A percentile compares a stretch with the other conserved stretches of the same genome.
Evolutionary conservation across 2,113 vertebrate genomes (phyloP).

Genomic region (Burhinus bistriatus): DNA sequence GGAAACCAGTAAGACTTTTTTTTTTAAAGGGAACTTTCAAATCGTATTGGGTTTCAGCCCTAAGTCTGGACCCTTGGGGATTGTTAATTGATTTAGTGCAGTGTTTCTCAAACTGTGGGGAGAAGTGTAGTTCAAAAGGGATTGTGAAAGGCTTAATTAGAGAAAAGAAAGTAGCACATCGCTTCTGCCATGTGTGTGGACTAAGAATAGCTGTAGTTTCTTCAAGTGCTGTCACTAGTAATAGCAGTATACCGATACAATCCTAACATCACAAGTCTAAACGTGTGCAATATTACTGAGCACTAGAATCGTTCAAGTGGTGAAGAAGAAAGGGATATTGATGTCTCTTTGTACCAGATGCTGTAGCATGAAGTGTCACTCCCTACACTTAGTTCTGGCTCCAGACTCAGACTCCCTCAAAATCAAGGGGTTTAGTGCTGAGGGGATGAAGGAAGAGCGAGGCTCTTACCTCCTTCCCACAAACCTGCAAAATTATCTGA

Average conservation of each 20-base stretch:
- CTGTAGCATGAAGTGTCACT: rapidly evolving
- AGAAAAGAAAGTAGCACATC: neutral
- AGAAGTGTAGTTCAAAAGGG: neutral
- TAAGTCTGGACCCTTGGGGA: neutral
- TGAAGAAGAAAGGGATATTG: neutral
- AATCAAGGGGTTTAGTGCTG: neutral
- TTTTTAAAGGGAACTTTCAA: neutral
- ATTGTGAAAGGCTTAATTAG: constrained; percentile 1
- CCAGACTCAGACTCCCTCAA: neutral
- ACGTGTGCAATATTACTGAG: neutral
- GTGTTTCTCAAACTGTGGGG: neutral
- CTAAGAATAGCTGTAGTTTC: constrained; percentile 25
- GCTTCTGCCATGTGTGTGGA: neutral
- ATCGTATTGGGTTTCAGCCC: neutral
- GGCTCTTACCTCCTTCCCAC: neutral
- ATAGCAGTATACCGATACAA: neutral
- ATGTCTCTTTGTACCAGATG: neutral
- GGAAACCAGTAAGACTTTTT: neutral
- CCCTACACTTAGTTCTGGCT: neutral
- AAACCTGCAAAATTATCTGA: neutral
- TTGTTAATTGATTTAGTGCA: neutral
- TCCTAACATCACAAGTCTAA: neutral
- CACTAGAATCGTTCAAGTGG: neutral
- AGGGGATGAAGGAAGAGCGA: neutral
- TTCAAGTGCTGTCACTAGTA: constrained; percentile 8